These are phyloP conservation scores for Drosophila lacteicornis DNA, from an alignment of 1,140 invertebrate species.

Conservation along the genomic window DNA sequence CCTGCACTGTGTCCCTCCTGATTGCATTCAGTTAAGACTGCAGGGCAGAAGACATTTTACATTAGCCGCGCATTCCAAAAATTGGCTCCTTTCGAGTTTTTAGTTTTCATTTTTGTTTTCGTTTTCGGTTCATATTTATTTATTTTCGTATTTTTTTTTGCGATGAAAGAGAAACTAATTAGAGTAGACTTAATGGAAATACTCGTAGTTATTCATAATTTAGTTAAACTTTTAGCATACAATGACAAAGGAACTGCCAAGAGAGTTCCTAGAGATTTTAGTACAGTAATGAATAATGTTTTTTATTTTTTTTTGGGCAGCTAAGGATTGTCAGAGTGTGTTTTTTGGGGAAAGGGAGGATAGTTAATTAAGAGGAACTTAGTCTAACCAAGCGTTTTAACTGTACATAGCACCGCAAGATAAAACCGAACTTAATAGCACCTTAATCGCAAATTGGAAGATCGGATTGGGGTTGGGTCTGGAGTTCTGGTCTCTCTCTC, in stretches of 20 bases:
- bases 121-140: constrained; percentile 54
- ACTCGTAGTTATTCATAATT: constrained; percentile 69
- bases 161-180: constrained; percentile 69
- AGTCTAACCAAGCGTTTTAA: constrained; percentile 35
- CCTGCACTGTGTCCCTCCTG: constrained; percentile 29
- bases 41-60: constrained; percentile 71
- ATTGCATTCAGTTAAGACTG: constrained; percentile 72
- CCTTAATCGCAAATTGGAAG: constrained; percentile 47
- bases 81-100: constrained; percentile 24
- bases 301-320: constrained; percentile 29
- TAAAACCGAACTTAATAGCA: constrained; percentile 46
- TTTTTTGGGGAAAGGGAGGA: background rate
- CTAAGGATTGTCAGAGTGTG: constrained; percentile 71
- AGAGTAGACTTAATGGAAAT: constrained; percentile 68
- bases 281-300: constrained; percentile 40
- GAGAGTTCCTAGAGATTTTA: constrained; percentile 41
- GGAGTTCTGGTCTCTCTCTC: background rate
- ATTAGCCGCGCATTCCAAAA: constrained; percentile 78
- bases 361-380: constrained; percentile 17
- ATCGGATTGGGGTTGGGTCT: constrained; percentile 33
- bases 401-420: constrained; percentile 46
- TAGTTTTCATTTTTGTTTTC: constrained; percentile 45
- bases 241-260: constrained; percentile 33
- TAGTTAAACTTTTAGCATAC: constrained; percentile 56
- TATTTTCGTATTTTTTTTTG: constrained; percentile 49